Evolutionary conservation across 2,113 vertebrate genomes (phyloP).

Genomic region (Ochotona curzoniae): DNA sequence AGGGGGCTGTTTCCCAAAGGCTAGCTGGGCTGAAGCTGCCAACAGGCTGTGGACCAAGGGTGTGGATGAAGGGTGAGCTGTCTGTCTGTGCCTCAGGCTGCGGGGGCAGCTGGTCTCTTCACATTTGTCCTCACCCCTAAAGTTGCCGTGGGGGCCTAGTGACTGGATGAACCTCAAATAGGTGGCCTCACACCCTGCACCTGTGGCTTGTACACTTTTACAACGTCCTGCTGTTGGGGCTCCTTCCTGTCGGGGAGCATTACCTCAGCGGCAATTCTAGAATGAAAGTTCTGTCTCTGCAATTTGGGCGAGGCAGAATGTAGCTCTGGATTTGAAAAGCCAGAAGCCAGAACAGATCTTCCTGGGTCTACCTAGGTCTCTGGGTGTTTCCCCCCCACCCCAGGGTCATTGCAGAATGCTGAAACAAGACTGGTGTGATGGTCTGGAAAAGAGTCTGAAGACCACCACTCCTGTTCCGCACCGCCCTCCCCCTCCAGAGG

Average conservation of each 20-base stretch:
- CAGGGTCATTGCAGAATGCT: constrained; percentile 45
- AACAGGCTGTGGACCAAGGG: not conserved
- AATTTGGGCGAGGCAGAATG: not conserved
- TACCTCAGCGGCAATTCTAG: not conserved
- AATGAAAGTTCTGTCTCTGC: constrained; percentile 6
- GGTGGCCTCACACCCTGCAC: not conserved
- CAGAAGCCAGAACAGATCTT: not conserved
- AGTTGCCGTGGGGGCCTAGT: not conserved
- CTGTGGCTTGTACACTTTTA: not conserved
- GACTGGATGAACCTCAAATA: not conserved
- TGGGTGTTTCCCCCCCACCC: not conserved
- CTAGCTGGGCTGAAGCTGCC: not conserved
- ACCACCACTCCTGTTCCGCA: not conserved
- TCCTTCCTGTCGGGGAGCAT: not conserved
- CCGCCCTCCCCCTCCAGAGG: too few relatives aligned
- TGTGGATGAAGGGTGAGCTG: not conserved
- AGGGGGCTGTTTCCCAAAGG: not conserved
- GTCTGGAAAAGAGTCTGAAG: not conserved
- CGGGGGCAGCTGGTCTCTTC: not conserved
- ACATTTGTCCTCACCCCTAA: not conserved
- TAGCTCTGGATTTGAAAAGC: not conserved
- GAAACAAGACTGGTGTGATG: not conserved
- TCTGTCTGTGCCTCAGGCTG: not conserved
- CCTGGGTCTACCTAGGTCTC: not conserved
- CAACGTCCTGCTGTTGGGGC: not conserved